A percentile compares a stretch with the other conserved stretches of the same genome.
Evolutionary conservation across 1,140 invertebrate genomes (phyloP).

Genomic region (Macrobrachium rosenbergii): DNA sequence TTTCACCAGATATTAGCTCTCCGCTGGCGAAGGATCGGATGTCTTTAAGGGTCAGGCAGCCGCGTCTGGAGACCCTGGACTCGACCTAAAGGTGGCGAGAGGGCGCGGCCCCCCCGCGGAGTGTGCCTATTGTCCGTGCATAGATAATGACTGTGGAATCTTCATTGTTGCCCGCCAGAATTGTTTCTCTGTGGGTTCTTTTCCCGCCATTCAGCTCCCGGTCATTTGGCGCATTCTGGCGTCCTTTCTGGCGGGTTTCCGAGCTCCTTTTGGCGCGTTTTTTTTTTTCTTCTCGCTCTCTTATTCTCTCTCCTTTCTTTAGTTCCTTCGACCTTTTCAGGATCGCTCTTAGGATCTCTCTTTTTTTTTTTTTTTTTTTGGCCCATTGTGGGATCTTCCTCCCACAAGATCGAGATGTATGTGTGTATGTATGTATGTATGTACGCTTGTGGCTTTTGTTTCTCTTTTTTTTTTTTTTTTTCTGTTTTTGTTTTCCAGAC

Average conservation of each 20-base stretch:
- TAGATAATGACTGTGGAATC: slow-evolving; percentile 27
- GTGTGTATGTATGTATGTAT: no score
- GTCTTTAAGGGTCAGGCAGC: neutral
- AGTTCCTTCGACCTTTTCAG: neutral
- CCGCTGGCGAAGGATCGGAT: no score
- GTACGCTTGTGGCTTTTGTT: no score
- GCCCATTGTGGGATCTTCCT: neutral
- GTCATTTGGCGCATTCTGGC: neutral
- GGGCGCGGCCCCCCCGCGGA: neutral
- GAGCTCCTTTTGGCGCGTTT: neutral
- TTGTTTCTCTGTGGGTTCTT: no score
- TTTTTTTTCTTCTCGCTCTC: neutral
- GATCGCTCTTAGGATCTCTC: neutral
- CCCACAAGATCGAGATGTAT: no score
- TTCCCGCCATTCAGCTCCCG: neutral
- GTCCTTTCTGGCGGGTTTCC: no score
- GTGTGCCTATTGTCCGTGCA: neutral
- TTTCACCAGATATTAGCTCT: no score
- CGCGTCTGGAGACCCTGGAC: no score
- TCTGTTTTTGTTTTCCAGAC: no score
- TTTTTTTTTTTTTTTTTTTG: neutral
- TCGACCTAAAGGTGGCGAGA: neutral
- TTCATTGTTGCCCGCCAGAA: neutral
- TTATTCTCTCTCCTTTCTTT: neutral
- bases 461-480: no score